Conservation (phyloP, 1,140 invertebrate genomes). For the Paraescarpia echinospica region DNA sequence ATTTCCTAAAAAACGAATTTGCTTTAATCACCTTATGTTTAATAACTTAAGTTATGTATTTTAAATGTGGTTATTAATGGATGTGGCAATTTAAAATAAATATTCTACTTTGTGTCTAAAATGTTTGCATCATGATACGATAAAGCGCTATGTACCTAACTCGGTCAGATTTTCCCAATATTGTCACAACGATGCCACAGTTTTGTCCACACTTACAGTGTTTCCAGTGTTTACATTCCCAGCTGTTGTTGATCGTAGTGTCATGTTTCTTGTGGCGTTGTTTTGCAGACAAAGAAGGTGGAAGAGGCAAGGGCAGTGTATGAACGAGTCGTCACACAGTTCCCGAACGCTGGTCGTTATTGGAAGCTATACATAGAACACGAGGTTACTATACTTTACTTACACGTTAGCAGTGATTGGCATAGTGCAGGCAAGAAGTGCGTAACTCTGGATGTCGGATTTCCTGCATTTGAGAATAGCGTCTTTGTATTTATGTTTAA, state of each 20-base stretch:
- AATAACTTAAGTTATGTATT: no score
- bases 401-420: not conserved
- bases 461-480: not conserved
- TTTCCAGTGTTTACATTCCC: not conserved
- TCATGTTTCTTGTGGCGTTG: not conserved
- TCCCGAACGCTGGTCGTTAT: slow-evolving; percentile 93
- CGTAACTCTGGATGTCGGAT: not conserved
- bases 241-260: not conserved
- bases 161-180: no score
- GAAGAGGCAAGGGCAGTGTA: slow-evolving; percentile 89
- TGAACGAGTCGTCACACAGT: slow-evolving; percentile 89
- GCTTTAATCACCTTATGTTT: no score
- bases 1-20: no score
- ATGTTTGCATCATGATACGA: no score
- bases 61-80: no score
- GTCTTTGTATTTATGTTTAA: not conserved
- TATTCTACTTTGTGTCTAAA: no score
- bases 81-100: no score
- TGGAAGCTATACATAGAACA: slow-evolving; percentile 99
- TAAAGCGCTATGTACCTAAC: no score
- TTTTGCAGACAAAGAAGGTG: slow-evolving; percentile 75
- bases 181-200: no score
- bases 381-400: slow-evolving; percentile 69
- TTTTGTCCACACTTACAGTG: no score
- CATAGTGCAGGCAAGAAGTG: not conserved